Evolutionary conservation across 2,113 vertebrate genomes (phyloP), one percentile per base, ranked within the genome.

Genomic region (Anthoscopus minutus): DNA sequence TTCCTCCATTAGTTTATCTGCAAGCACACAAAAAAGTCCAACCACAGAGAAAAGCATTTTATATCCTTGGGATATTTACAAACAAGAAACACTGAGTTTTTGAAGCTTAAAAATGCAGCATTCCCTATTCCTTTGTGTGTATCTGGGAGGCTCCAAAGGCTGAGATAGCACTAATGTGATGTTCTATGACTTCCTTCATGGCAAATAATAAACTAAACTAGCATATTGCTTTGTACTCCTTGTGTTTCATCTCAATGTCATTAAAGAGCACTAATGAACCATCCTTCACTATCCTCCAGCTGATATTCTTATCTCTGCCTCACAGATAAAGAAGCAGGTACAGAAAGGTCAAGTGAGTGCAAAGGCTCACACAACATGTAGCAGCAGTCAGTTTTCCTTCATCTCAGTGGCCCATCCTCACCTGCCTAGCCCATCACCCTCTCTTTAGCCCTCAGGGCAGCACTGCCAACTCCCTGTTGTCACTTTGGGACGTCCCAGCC

Each of bases 1-100:
- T 97, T 99, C 99, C 69, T 99, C 99, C 99, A 99, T 99, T 92
- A 99, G 97, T 95, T 99, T 99, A 97, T 99, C 99, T 99, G 97
- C 62, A 97, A 95, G 86, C 67, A 94, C 35, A 96, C 61, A 53
- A 24, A 61, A 30, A 88, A 33, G 51, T 16, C 58, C 37, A 84
- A 79, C 60, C 17, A 40, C n/a, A 77, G 42, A 86, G 54, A 72
- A 91, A 91, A 91, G 74, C 25, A 60, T 47, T 84, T 67, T 48
- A n/a, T 69, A 76, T 37, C 53, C 64, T 13, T 22, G 2, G 40
- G 33, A 48, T 78, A 81, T 82, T 88, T 81, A 87, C 50, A 45
- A 65, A 28, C 8, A 31, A 9, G 24, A 77, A 81, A 83, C 53
- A 47, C n/a, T 56, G 50, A 38, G 31, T 61, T 64, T 40, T 51